Evolutionary conservation across 2,797 vertebrate genomes (phyloP).

Genomic region (Nannoperca australis): DNA sequence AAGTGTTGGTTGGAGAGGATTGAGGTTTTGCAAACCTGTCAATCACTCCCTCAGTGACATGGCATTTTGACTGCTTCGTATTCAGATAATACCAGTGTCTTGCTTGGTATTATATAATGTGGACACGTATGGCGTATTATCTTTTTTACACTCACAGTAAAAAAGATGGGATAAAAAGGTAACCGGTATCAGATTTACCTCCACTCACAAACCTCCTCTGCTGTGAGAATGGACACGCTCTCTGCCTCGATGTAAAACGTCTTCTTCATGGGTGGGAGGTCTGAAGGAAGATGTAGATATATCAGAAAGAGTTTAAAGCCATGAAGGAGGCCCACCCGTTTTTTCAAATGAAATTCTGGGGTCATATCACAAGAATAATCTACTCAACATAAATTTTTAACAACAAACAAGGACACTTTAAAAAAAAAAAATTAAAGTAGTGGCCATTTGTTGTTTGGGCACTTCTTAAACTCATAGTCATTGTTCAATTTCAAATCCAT

Average conservation of each 20-base stretch:
- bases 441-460: neutral
- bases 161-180: neutral
- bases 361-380: neutral
- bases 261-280: slow-evolving; percentile 90
- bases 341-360: neutral
- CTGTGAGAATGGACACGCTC: slow-evolving; percentile 85
- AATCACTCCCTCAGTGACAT: neutral
- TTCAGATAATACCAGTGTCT: neutral
- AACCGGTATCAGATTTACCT: slow-evolving; percentile 84
- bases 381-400: neutral
- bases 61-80: too few species aligned
- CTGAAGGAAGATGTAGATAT: slow-evolving; percentile 69
- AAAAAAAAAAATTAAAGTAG: neutral
- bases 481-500: neutral
- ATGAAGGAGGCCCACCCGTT: fast-evolving
- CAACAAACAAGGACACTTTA: neutral
- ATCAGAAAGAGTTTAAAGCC: neutral
- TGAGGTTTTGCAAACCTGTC: neutral
- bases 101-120: neutral
- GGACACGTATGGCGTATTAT: neutral
- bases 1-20: neutral
- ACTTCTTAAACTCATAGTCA: neutral
- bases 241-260: slow-evolving; percentile 91
- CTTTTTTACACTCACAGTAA: neutral
- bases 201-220: slow-evolving; percentile 88